phyloP scores from a whole-genome alignment of 2,113 vertebrate species.

The Illadopsis cleaveri region DNA sequence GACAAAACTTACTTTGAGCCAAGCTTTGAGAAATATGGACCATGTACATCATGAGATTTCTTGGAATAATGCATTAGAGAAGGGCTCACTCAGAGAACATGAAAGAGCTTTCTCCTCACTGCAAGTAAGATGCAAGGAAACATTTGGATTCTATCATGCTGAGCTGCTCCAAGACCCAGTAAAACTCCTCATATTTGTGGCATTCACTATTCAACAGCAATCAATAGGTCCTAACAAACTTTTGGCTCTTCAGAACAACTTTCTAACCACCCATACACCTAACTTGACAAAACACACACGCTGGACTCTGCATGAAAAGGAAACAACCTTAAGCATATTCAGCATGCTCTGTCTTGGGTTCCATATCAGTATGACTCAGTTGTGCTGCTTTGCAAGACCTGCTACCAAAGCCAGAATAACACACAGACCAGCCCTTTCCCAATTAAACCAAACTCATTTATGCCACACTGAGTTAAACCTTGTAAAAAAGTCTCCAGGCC shows the following conservation, averaged over 20 bases:
- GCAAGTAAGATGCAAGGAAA: not conserved
- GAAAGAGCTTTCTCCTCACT: not conserved
- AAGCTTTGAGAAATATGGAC: not conserved
- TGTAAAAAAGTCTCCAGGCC: not conserved
- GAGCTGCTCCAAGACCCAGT: not conserved
- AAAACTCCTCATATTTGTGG: not conserved
- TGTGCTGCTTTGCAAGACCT: not conserved
- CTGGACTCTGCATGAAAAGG: not conserved
- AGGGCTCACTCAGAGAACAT: not conserved
- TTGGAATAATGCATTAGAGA: not conserved
- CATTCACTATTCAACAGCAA: not conserved
- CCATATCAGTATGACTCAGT: not conserved
- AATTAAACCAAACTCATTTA: not conserved
- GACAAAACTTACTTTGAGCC: not conserved
- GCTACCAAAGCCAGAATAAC: not conserved
- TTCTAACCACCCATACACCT: not conserved
- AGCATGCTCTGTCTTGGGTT: not conserved
- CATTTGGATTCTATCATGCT: not conserved
- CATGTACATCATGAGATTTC: not conserved
- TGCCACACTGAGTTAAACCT: not conserved
- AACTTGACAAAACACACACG: not conserved
- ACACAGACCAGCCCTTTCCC: not conserved
- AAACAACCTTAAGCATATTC: not conserved
- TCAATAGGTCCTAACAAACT: slow-evolving; percentile 26
- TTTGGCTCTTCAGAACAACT: not conserved